Base-by-base conservation (phyloP, 2,113 vertebrate genomes). In the Delphinapterus leucas region DNA sequence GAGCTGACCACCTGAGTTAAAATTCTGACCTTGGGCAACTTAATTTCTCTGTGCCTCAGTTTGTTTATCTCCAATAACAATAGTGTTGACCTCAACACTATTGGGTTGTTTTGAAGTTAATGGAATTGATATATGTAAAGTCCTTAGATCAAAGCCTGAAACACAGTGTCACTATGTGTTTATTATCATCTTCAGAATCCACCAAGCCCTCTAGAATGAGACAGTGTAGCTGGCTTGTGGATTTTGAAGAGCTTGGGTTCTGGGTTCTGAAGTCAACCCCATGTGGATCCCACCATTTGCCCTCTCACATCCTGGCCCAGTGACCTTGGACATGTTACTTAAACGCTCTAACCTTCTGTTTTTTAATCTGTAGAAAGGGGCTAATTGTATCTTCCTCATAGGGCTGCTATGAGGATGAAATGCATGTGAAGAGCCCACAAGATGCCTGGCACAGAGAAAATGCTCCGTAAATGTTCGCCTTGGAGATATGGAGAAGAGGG, bases 111-210 rank as follows among this genome's bases (percentile, higher is more conserved):
- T 53, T 73, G 47, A 88, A 88, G 61, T 90, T 82, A 68, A 67
- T 91, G 21, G 26, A 91, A 83, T 28, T 17, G 8, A 88, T 71
- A 49, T 6, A 17, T 33, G 21, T 58, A 28, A 44, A 82, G 6
- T 76, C n/a, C 92, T 84, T 80, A 81, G 41, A 95, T 61, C 33
- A 86, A 85, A 91, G 36, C 33, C 85, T 41, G 20, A 91, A 93
- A 60, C 49, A 63, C 8, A 12, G 47, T 31, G 49, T 26, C 21
- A 49, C 28, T 23, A 13, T 33, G 58, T 21, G 26, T 65, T 82
- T 71, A 1, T 49, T 26, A 12, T 3, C 15, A 5, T n/a, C 41
- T 87, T 81, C 18, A 38, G 55, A 74, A 31, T 26, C 20, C 15
- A 38, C 14, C 21, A 23, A 28, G 28, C 6, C 20, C 31, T 41